These are phyloP conservation scores for Campoplex nolae DNA, from an alignment of 2,888 invertebrate species.

Conservation along the genomic window DNA sequence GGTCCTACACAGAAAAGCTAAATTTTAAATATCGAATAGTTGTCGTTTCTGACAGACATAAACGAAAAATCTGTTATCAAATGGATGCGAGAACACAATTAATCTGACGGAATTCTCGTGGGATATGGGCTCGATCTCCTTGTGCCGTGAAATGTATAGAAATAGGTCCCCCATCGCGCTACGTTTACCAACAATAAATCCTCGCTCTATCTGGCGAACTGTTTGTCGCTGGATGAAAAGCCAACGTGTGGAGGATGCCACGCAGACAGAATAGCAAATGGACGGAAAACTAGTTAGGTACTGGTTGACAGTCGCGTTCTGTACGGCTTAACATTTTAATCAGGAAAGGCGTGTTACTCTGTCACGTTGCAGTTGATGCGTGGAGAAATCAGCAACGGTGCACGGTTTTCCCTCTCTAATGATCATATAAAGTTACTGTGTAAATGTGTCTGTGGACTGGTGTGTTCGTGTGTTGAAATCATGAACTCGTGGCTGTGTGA, in stretches of 20 bases:
- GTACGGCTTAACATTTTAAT: constrained; percentile 81
- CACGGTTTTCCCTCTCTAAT: constrained; percentile 18
- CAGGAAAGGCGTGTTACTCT: constrained; percentile 73
- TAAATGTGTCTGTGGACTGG: neutral
- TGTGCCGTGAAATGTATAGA: constrained; percentile 41
- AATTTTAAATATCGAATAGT: neutral
- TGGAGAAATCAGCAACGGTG: constrained; percentile 53
- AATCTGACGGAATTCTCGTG: constrained; percentile 18
- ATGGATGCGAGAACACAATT: constrained; percentile 43
- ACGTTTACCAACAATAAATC: constrained; percentile 45
- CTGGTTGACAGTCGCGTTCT: constrained; percentile 69
- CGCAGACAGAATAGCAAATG: constrained; percentile 49
- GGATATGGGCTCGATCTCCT: constrained; percentile 10
- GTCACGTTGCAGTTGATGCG: constrained; percentile 52
- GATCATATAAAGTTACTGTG: constrained; percentile 29
- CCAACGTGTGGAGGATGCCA: constrained; percentile 13
- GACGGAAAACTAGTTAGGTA: constrained; percentile 65
- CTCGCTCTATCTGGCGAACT: constrained; percentile 51
- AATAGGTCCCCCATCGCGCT: constrained; percentile 2
- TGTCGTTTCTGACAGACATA: neutral
- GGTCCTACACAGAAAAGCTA: neutral
- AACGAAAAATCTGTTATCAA: constrained; percentile 37
- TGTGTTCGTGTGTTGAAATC: neutral
- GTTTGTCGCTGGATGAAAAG: constrained; percentile 34
- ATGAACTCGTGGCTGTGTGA: too few species aligned